Percentiles rank a stretch among this genome's conserved stretches.
These are phyloP conservation scores for Galaxea fascicularis DNA, from an alignment of 92 coral and sea anemone genomes.

Conservation along the genomic window DNA sequence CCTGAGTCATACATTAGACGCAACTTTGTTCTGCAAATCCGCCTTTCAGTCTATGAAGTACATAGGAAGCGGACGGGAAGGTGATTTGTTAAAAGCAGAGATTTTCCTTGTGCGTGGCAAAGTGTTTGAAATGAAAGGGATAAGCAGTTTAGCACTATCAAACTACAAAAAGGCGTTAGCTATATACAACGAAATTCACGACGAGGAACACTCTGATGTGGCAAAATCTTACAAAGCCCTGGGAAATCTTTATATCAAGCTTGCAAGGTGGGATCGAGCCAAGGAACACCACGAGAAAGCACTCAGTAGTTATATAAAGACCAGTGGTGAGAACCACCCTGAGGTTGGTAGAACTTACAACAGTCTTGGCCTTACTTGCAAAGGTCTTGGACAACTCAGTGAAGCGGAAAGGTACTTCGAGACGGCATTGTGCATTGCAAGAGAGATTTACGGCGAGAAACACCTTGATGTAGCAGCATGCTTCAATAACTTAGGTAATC, in stretches of 20 bases:
- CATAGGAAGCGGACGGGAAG: not conserved
- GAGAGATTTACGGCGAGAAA: no score
- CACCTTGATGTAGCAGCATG: no score
- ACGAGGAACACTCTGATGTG: not conserved
- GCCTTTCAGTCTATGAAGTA: not conserved
- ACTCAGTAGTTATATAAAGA: not conserved
- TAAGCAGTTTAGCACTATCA: not conserved
- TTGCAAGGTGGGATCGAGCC: slow-evolving; percentile 7
- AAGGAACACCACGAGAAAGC: slow-evolving; percentile 4
- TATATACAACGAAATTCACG: not conserved
- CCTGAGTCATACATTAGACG: not conserved
- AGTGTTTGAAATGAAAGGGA: not conserved
- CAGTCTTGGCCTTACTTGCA: no score
- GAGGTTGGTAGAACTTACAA: no score
- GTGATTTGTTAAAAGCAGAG: not conserved
- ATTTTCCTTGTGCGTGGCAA: not conserved
- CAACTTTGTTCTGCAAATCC: not conserved
- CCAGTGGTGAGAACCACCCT: not conserved
- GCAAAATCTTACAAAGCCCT: not conserved
- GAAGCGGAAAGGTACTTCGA: no score
- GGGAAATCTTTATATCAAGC: not conserved
- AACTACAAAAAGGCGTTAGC: slow-evolving; percentile 8
- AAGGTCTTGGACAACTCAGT: no score
- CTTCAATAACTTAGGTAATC: no score
- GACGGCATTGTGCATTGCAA: no score